A percentile compares a stretch with the other conserved stretches of the same genome.
Evolutionary conservation across 2,888 invertebrate species (phyloP).

Genomic region (Apodemia hepburni): DNA sequence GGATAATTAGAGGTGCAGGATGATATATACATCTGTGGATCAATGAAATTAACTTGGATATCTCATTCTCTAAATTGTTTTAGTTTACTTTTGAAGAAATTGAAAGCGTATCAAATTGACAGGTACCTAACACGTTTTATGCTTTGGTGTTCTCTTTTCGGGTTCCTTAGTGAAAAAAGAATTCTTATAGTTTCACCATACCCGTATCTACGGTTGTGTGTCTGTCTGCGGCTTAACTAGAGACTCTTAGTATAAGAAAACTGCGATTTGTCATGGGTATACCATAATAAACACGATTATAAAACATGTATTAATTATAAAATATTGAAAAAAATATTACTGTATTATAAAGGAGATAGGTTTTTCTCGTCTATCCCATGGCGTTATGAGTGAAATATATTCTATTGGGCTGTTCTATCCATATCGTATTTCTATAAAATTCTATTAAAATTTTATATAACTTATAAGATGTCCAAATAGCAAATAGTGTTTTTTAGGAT

Average conservation of each 20-base stretch:
- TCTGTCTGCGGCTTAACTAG: not conserved
- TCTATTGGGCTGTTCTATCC: no score
- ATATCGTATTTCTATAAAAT: no score
- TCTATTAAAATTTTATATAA: no score
- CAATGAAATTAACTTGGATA: slow-evolving; percentile 17
- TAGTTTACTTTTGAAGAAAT: slow-evolving; percentile 12
- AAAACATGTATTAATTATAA: not conserved
- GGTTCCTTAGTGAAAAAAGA: not conserved
- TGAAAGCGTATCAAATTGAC: slow-evolving; percentile 1
- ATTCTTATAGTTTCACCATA: not conserved
- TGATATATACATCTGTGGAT: slow-evolving; percentile 44
- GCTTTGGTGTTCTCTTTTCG: not conserved
- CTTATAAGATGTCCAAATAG: no score
- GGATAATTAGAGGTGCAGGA: slow-evolving; percentile 51
- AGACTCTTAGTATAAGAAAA: not conserved
- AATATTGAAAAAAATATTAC: not conserved
- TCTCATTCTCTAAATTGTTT: slow-evolving; percentile 23
- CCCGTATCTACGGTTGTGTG: not conserved
- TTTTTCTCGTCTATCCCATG: no score
- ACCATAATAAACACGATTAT: no score
- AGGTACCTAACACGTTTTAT: not conserved
- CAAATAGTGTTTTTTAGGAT: no score
- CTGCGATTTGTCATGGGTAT: not conserved
- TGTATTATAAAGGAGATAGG: no score
- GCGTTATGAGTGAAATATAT: not conserved